These are phyloP conservation scores for Rhabdophis nuchalis DNA, from an alignment of 2,797 vertebrate species.

Conservation along the genomic window DNA sequence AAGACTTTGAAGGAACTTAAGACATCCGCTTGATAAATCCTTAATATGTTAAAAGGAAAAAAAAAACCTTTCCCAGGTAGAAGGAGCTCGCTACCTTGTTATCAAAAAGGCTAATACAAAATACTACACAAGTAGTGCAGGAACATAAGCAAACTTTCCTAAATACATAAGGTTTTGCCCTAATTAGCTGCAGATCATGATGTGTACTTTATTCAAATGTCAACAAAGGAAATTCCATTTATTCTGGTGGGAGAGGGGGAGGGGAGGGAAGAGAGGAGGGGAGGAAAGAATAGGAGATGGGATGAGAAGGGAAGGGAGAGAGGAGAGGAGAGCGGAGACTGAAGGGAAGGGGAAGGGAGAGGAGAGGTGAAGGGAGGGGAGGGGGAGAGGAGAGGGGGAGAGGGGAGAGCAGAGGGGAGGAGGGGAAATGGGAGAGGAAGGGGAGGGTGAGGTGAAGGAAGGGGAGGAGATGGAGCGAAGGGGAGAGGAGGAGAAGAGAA, in stretches of 20 bases:
- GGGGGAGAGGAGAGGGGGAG: no score
- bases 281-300: no score
- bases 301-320: no score
- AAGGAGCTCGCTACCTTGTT: neutral
- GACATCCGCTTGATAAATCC: neutral
- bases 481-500: no score
- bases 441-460: no score
- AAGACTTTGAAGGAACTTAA: conserved; percentile 33
- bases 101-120: neutral
- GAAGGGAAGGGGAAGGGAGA: no score
- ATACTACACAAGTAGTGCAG: neutral
- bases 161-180: neutral
- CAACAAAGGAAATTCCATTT: neutral
- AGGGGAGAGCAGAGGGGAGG: no score
- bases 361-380: no score
- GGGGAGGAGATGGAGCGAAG: rapidly evolving
- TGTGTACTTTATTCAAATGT: neutral
- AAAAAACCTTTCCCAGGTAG: neutral
- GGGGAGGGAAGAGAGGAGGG: no score
- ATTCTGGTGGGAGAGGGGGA: neutral
- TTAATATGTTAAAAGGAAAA: neutral
- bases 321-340: no score
- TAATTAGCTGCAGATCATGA: neutral
- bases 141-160: neutral
- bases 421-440: no score